These are phyloP conservation scores for Leiothrix lutea DNA, from an alignment of 2,113 vertebrate species.

Conservation along the genomic window DNA sequence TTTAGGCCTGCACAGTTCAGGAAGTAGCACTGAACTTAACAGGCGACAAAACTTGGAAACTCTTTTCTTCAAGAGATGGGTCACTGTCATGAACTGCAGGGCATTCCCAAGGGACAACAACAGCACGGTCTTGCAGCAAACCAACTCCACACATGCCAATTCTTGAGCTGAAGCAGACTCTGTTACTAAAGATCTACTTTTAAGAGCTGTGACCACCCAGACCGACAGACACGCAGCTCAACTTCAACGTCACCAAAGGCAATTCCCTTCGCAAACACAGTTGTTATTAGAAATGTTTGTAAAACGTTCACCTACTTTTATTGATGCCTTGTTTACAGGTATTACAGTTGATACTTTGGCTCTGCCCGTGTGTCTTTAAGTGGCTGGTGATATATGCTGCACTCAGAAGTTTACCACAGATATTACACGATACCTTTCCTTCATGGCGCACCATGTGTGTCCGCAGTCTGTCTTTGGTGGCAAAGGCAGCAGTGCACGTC, in stretches of 20 bases:
- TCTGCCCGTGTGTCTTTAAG: slow-evolving; percentile 96
- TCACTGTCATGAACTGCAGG: neutral
- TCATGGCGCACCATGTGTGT: slow-evolving; percentile 98
- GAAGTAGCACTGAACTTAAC: neutral
- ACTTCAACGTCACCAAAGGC: neutral
- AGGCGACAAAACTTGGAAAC: neutral
- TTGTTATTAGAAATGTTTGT: slow-evolving; percentile 26
- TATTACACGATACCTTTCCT: slow-evolving; percentile 98
- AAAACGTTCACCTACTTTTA: slow-evolving; percentile 76
- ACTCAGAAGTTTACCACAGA: slow-evolving; percentile 98
- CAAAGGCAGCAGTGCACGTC: slow-evolving; percentile 98
- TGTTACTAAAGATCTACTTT: neutral
- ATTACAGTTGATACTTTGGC: slow-evolving; percentile 91
- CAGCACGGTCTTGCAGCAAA: slow-evolving; percentile 7
- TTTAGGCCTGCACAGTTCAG: neutral
- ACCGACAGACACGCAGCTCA: neutral
- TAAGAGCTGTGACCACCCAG: neutral
- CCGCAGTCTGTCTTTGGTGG: slow-evolving; percentile 98
- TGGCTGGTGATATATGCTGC: slow-evolving; percentile 99
- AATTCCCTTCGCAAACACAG: slow-evolving; percentile 15
- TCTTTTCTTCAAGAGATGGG: neutral
- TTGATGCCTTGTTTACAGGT: slow-evolving; percentile 95
- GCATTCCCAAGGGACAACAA: neutral
- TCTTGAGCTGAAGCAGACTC: neutral
- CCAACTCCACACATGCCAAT: neutral